A percentile compares a stretch with the other conserved stretches of the same genome.
These are phyloP conservation scores for Elysia crispata DNA, from an alignment of 2,888 invertebrate genomes.

Conservation along the genomic window DNA sequence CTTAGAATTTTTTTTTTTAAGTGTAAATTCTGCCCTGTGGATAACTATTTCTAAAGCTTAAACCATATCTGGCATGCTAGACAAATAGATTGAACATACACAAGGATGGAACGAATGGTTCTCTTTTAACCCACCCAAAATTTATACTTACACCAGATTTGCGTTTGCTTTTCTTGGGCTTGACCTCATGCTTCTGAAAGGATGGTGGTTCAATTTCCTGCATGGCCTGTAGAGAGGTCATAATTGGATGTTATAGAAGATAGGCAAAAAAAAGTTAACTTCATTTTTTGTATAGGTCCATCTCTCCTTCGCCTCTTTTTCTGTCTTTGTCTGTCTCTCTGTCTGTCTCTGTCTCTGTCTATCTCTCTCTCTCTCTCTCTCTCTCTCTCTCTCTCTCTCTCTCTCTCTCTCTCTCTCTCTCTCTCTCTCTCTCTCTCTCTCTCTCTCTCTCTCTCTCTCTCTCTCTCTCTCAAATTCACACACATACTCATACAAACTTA, in stretches of 20 bases:
- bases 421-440: too few species aligned
- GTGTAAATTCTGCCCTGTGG: too few species aligned
- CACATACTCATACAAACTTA: slow-evolving; percentile 11
- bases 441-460: too few species aligned
- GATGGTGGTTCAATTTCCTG: slow-evolving; percentile 47
- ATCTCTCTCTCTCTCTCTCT: slow-evolving; percentile 41
- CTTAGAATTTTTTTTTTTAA: too few species aligned
- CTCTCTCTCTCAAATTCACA: too few species aligned
- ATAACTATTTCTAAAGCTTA: too few species aligned
- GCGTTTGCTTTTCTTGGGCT: neutral
- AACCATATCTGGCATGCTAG: too few species aligned
- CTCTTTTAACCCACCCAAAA: too few species aligned
- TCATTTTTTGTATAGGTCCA: neutral
- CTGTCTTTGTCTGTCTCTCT: neutral
- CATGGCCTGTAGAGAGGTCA: slow-evolving; percentile 21
- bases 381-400: slow-evolving; percentile 21
- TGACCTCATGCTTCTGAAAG: slow-evolving; percentile 45
- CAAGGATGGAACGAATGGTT: too few species aligned
- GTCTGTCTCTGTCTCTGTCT: slow-evolving; percentile 41
- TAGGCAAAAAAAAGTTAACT: neutral
- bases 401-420: too few species aligned
- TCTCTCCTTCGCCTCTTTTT: too few species aligned
- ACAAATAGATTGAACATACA: too few species aligned
- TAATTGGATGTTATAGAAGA: slow-evolving; percentile 3
- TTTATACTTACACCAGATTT: slow-evolving; percentile 12